Base-by-base conservation (phyloP, 1,140 invertebrate species). In the Zaprionus lachaisei region DNA sequence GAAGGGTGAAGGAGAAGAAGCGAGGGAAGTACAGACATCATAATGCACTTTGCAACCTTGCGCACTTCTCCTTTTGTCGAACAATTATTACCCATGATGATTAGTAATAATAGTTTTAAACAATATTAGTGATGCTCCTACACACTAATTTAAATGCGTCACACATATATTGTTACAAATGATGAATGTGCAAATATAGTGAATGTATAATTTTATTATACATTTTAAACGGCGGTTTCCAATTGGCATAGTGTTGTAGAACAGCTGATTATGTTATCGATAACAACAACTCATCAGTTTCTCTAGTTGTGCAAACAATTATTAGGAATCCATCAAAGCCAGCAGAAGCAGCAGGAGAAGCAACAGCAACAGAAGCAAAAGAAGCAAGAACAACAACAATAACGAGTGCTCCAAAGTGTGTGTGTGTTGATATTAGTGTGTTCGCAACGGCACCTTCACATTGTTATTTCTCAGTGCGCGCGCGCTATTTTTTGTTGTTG, bases 381-480 rank as follows among this genome's bases (percentile, higher is more conserved):
- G 14, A 15, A 56, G 28, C 4, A 31, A 15, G 6, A 26, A n/a
- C 14, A 26, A 15, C 14, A 55, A 24, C 12, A n/a, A n/a, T 7
- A 41, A n/a, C 38, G 38, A 41, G 17, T 2, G 17, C 47, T 49
- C 47, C 7, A 51, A 51, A 22, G 4, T 51, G 57, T 60, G 56
- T 7, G 28, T 60, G 15, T 31, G 17, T 41, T 41, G 56, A 24
- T 26, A 64, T 22, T 63, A 17, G 14, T 31, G 26, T 31, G 20
- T 47, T 47, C 20, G 2, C 38, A 41, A 15, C 38, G 38, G 38
- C 38, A 41, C 41, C 41, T 44, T 44, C 7, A 47, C 17, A 6
- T 34, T 64, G n/a, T 47, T 62, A 61, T 77, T 63, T 70, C 26
- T 54, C 34, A 81, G 72, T 77, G 80, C 74, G 74, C 80, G 80